Percentiles rank a stretch among this genome's conserved stretches.
These are phyloP conservation scores for Psittacula derbiana DNA, from an alignment of 2,797 vertebrate species.

Conservation along the genomic window DNA sequence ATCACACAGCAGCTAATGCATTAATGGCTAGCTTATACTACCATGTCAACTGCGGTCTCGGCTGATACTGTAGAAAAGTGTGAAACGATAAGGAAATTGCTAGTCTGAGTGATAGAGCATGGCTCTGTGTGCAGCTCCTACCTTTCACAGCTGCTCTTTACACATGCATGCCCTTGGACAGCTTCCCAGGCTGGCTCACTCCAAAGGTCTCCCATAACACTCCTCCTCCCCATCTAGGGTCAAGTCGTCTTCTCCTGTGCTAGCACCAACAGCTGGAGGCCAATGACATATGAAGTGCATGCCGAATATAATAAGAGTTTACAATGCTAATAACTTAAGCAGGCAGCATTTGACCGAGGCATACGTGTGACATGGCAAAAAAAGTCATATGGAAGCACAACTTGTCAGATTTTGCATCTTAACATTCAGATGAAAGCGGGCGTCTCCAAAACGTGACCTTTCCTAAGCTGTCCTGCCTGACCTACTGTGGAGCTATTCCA, in stretches of 20 bases:
- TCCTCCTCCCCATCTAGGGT: conserved; percentile 17
- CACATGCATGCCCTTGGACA: conserved; percentile 26
- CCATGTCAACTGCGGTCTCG: accelerated
- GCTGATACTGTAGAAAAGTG: background rate
- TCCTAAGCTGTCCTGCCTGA: background rate
- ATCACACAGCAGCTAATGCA: background rate
- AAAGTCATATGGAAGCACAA: background rate
- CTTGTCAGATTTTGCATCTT: background rate
- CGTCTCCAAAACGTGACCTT: conserved; percentile 7
- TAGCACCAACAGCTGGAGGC: conserved; percentile 46
- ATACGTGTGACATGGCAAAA: conserved; percentile 3
- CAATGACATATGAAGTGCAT: conserved; percentile 54
- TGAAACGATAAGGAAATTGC: conserved; percentile 11
- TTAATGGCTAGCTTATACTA: background rate
- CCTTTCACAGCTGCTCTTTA: conserved; percentile 16
- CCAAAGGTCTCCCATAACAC: background rate
- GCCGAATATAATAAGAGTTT: conserved; percentile 39
- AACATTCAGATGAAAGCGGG: conserved; percentile 1
- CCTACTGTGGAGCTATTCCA: background rate
- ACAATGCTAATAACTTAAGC: conserved; percentile 61
- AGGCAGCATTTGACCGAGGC: conserved; percentile 27
- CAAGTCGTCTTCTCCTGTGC: background rate
- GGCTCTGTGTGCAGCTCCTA: background rate
- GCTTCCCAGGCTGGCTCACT: conserved; percentile 31
- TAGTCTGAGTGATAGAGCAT: background rate